Conservation (phyloP, 2,888 invertebrate species). For the Catocala nupta region DNA sequence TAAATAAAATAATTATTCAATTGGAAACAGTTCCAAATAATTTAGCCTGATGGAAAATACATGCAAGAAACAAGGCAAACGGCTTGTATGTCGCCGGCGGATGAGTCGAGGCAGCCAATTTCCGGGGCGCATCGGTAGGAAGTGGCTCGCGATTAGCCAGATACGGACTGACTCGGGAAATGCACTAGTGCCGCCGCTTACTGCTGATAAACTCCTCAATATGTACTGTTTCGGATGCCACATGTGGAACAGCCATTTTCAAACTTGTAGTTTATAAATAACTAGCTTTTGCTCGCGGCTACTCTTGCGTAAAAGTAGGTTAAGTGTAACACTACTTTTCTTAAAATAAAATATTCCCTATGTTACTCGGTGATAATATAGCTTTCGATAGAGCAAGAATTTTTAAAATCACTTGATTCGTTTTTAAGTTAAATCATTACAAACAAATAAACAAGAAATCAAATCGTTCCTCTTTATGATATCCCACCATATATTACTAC, state of each 20-base stretch:
- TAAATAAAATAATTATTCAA: background rate
- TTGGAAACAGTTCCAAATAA: constrained; percentile 19
- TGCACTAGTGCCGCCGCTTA: constrained; percentile 42
- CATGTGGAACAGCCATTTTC: background rate
- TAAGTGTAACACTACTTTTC: no score
- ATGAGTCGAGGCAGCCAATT: constrained; percentile 66
- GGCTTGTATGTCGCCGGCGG: constrained; percentile 51
- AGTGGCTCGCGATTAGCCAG: constrained; percentile 56
- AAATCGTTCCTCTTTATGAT: no score
- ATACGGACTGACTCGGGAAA: constrained; percentile 44
- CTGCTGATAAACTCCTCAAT: constrained; percentile 44
- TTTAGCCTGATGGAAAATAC: constrained; percentile 37
- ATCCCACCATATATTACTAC: no score
- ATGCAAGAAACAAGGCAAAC: constrained; percentile 51
- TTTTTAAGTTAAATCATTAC: no score
- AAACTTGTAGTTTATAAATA: no score
- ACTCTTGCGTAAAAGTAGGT: no score
- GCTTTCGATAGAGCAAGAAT: no score
- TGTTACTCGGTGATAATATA: no score
- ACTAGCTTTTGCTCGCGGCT: no score
- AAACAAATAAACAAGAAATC: no score
- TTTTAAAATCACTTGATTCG: no score
- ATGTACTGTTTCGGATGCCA: constrained; percentile 18
- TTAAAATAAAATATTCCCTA: no score
- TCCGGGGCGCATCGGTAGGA: constrained; percentile 62